Percentiles rank a stretch among this genome's conserved stretches.
phyloP scores from a whole-genome alignment of 2,113 vertebrate genomes.

The Motacilla tschutschensis region DNA sequence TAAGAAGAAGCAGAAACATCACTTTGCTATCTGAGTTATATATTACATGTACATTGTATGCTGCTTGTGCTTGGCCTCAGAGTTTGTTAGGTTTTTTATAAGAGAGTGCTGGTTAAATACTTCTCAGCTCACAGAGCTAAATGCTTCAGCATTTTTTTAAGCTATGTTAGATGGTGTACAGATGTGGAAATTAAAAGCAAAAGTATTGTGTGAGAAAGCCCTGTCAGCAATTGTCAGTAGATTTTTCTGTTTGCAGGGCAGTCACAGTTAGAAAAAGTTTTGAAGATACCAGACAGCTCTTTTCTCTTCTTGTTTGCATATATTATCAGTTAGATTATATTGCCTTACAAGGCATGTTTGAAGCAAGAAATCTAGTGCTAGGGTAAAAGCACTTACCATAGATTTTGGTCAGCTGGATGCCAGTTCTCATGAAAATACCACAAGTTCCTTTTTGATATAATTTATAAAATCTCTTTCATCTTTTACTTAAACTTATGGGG shows the following conservation, averaged over 20 bases:
- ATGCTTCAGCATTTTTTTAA: neutral
- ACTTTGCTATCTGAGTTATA: neutral
- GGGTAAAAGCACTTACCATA: neutral
- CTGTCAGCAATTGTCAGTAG: neutral
- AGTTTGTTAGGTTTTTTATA: neutral
- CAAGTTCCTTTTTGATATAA: neutral
- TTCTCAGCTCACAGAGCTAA: neutral
- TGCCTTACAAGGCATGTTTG: neutral
- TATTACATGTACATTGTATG: neutral
- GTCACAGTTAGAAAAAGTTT: neutral
- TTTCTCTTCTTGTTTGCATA: neutral
- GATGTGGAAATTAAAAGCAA: constrained; percentile 30
- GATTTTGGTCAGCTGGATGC: neutral
- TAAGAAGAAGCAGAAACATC: neutral
- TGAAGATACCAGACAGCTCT: neutral
- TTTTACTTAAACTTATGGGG: neutral
- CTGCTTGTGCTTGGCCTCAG: neutral
- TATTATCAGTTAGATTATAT: neutral
- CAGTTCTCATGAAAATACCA: neutral
- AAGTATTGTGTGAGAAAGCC: neutral
- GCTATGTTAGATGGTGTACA: constrained; percentile 12
- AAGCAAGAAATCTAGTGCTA: neutral
- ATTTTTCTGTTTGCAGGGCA: neutral
- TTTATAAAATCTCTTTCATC: neutral
- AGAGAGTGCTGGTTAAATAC: neutral